phyloP scores from a whole-genome alignment of 2,888 invertebrate species.

The Parelbella ahira region DNA sequence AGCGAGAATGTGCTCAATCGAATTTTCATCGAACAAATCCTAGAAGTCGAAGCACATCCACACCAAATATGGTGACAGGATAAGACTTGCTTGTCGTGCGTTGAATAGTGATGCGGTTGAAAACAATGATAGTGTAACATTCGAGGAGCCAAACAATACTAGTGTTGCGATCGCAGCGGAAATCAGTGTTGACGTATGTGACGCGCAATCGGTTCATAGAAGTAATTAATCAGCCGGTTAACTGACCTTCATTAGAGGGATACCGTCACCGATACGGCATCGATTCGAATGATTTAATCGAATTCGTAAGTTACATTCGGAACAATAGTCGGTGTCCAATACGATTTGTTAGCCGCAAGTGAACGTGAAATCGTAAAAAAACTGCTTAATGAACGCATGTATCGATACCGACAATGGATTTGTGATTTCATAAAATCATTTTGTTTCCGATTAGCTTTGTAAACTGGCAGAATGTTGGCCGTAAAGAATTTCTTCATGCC shows the following conservation, averaged over 20 bases:
- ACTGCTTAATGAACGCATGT: conserved; percentile 2
- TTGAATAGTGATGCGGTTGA: conserved; percentile 34
- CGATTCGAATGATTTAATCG: conserved; percentile 14
- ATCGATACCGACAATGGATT: conserved; percentile 22
- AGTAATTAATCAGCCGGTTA: conserved; percentile 29
- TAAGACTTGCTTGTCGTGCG: conserved; percentile 29
- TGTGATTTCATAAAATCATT: conserved; percentile 15
- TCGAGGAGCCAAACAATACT: conserved; percentile 14
- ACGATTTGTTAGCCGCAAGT: conserved; percentile 15
- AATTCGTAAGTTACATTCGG: conserved; percentile 19
- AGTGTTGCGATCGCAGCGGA: conserved; percentile 11
- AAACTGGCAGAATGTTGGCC: conserved; percentile 84
- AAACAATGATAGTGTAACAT: conserved; percentile 29
- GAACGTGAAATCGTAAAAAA: conserved; percentile 16
- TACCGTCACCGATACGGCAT: conserved; percentile 13
- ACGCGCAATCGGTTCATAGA: conserved; percentile 26
- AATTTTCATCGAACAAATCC: conserved; percentile 27
- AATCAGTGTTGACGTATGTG: conserved; percentile 21
- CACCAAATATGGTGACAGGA: conserved; percentile 34
- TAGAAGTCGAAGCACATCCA: conserved; percentile 21
- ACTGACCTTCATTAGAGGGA: conserved; percentile 22
- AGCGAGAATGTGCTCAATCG: conserved; percentile 24
- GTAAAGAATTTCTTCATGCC: conserved; percentile 89
- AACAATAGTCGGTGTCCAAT: conserved; percentile 16
- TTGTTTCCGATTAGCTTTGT: conserved; percentile 25